Base-by-base conservation (phyloP, 2,888 invertebrate genomes). In the Adelphocoris suturalis region DNA sequence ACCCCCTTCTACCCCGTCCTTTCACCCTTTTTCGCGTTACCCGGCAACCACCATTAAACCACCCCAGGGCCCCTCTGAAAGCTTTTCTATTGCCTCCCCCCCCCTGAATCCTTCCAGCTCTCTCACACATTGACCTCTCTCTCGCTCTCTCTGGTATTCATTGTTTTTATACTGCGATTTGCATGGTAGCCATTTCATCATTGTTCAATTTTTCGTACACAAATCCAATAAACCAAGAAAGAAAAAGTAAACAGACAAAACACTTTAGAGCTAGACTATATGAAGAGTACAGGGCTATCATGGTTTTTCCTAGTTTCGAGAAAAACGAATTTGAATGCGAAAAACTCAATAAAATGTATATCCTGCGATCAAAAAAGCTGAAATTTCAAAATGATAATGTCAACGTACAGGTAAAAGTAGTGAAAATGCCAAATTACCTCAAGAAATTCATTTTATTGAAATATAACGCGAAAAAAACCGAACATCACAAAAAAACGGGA, bases 21-120 rank as follows among this genome's bases (percentile, higher is more conserved):
- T n/a, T 85, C 37, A 37, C 46, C 55, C 61, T 80, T 80, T 76
- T 78, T 52, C 88, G 88, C 85, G 93, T 93, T 93, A 91, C 92
- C 92, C 93, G 93, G 93, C 93, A 93, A 93, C 93, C 92, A 92
- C 92, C 93, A 93, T 92, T 92, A 93, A 92, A 93, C 93, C 91
- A 91, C 81, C 90, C 89, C 85, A 88, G 90, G 90, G 90, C 90
- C 90, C 68, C 87, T 91, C 91, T 91, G 90, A 80, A 48, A 80
- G 91, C 90, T 90, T 90, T 91, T 90, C 89, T 89, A 90, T 90
- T 91, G 91, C 90, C 90, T 88, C 91, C 90, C 90, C 90, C 90
- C 91, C 89, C 90, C 57, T 84, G 9, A 76, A 76, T 46, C 78
- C 5, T 55, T 86, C 37, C 76, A 52, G 37, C 78, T 57, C 89